Percentiles rank a stretch among this genome's conserved stretches.
Evolutionary conservation across 1,140 invertebrate genomes (phyloP).

Genomic region (Palaemon carinicauda): DNA sequence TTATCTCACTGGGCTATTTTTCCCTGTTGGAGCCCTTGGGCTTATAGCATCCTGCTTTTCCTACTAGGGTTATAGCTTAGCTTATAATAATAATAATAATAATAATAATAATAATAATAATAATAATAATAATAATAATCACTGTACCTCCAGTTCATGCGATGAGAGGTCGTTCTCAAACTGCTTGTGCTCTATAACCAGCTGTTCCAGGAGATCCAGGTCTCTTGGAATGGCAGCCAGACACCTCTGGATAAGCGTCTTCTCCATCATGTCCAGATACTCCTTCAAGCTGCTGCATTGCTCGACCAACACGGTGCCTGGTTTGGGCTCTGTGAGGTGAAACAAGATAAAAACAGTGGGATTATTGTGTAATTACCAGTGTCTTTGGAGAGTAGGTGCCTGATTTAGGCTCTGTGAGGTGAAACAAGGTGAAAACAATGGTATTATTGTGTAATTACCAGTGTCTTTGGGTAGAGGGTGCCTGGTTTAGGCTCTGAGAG

Average conservation of each 20-base stretch:
- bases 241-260: constrained; percentile 77
- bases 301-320: constrained; percentile 84
- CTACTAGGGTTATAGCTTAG: too few species aligned
- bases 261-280: constrained; percentile 84
- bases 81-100: too few species aligned
- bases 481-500: too few species aligned
- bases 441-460: not conserved
- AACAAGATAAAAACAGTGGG: constrained; percentile 1
- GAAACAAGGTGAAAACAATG: constrained; percentile 17
- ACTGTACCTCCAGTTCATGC: constrained; percentile 60
- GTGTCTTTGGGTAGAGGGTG: too few species aligned
- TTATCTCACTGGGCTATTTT: too few species aligned
- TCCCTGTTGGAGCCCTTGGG: too few species aligned
- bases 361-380: not conserved
- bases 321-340: constrained; percentile 76
- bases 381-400: too few species aligned
- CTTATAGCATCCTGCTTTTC: too few species aligned
- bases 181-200: constrained; percentile 88
- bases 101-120: too few species aligned
- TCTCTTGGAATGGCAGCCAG: constrained; percentile 81
- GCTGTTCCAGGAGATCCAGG: constrained; percentile 83
- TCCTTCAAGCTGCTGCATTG: constrained; percentile 82
- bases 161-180: constrained; percentile 77
- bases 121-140: not conserved
- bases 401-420: constrained; percentile 76